These are phyloP conservation scores for Cyclophora punctaria DNA, from an alignment of 2,888 invertebrate genomes.

Conservation along the genomic window DNA sequence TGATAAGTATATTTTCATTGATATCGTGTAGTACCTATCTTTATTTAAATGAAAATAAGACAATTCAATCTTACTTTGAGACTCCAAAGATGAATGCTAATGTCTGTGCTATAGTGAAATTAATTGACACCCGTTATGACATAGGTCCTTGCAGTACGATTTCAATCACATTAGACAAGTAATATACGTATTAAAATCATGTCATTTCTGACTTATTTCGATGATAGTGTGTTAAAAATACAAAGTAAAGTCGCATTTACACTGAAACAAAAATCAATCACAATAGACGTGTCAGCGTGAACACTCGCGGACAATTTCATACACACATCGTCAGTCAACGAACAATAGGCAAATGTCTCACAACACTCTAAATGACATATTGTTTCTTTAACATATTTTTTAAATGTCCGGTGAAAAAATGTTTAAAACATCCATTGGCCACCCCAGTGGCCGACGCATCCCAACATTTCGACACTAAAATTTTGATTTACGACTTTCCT, in stretches of 20 bases:
- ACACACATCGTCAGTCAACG: slow-evolving; percentile 41
- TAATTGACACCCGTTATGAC: no score
- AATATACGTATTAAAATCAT: no score
- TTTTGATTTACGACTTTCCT: slow-evolving; percentile 71
- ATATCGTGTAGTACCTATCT: no score
- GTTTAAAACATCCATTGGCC: slow-evolving; percentile 44
- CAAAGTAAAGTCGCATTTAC: slow-evolving; percentile 9
- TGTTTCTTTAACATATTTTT: slow-evolving; percentile 55
- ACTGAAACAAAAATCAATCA: slow-evolving; percentile 19
- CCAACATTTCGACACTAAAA: slow-evolving; percentile 74
- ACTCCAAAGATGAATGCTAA: no score
- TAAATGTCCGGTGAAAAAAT: slow-evolving; percentile 44
- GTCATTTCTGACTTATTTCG: no score
- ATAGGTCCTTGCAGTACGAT: no score
- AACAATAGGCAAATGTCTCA: slow-evolving; percentile 56
- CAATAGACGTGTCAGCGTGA: slow-evolving; percentile 28
- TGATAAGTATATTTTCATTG: no score
- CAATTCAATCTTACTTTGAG: no score
- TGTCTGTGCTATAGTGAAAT: no score
- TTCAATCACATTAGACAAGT: no score
- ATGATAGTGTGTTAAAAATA: not conserved
- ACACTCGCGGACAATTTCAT: slow-evolving; percentile 25
- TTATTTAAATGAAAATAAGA: no score
- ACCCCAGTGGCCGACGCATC: slow-evolving; percentile 72
- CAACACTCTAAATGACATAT: slow-evolving; percentile 59